phyloP scores from a whole-genome alignment of 2,797 vertebrate species.

The Myotis vivesi region DNA sequence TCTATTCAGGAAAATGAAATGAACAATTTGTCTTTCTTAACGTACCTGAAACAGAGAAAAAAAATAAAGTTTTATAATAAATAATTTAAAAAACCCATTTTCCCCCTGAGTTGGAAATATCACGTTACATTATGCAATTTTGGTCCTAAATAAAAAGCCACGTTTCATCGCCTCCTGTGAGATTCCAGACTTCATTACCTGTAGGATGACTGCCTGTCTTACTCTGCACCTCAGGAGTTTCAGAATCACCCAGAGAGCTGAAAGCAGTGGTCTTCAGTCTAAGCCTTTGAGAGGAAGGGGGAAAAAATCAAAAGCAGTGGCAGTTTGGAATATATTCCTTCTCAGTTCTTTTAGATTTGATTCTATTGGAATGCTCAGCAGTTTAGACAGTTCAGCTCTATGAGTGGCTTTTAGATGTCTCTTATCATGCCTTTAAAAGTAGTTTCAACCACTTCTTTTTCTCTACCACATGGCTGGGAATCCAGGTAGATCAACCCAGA shows the following conservation, averaged over 20 bases:
- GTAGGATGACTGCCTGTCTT: background rate
- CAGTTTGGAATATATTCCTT: background rate
- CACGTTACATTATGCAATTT: background rate
- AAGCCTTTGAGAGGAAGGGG: background rate
- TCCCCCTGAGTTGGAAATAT: conserved; percentile 23
- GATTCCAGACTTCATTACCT: background rate
- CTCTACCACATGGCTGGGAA: background rate
- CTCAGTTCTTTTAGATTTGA: background rate
- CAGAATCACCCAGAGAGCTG: conserved; percentile 33
- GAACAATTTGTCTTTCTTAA: conserved; percentile 40
- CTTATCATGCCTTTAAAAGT: background rate
- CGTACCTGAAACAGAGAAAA: background rate
- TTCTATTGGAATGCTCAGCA: background rate
- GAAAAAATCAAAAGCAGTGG: background rate
- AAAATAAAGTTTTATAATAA: background rate
- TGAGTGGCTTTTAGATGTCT: background rate
- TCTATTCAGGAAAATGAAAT: conserved; percentile 19
- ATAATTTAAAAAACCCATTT: conserved; percentile 1
- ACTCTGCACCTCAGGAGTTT: conserved; percentile 6
- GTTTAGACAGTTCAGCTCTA: background rate
- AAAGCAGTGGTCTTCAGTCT: background rate
- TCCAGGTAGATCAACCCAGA: background rate
- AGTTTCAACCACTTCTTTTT: background rate
- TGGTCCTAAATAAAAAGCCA: conserved; percentile 15
- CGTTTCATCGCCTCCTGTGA: background rate